These are phyloP conservation scores for Helicoverpa assulta DNA, from an alignment of 2,888 invertebrate species.

Conservation along the genomic window DNA sequence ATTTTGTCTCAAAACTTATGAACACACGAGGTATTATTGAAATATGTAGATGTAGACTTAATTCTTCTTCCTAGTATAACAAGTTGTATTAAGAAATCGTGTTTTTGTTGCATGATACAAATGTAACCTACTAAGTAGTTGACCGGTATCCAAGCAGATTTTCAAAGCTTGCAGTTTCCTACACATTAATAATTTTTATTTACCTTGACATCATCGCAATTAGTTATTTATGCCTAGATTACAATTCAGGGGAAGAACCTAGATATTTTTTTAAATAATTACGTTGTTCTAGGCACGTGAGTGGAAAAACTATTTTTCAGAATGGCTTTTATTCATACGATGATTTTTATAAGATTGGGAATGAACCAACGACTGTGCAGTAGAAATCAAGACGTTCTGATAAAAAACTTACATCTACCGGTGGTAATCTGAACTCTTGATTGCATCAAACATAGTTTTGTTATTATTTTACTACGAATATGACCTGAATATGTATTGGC, in stretches of 20 bases:
- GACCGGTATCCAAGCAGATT: not conserved
- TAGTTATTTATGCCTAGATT: too few species aligned
- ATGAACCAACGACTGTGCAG: too few species aligned
- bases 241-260: too few species aligned
- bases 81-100: conserved; percentile 21
- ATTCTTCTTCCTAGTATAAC: conserved; percentile 45
- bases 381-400: conserved; percentile 8
- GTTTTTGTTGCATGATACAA: conserved; percentile 16
- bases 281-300: too few species aligned
- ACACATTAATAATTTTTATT: not conserved
- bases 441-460: not conserved
- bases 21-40: too few species aligned
- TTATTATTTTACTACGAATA: conserved; percentile 3
- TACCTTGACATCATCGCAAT: too few species aligned
- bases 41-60: conserved; percentile 18
- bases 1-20: too few species aligned
- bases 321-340: too few species aligned
- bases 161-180: not conserved
- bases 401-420: too few species aligned
- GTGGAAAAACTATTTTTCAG: too few species aligned
- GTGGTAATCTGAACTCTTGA: not conserved
- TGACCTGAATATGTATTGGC: conserved; percentile 22
- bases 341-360: too few species aligned
- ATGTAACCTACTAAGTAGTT: conserved; percentile 5
- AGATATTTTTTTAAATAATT: too few species aligned